Percentiles rank a stretch among this genome's conserved stretches.
These are phyloP conservation scores for Eurypyga helias DNA, from an alignment of 2,113 vertebrate species.

Conservation along the genomic window DNA sequence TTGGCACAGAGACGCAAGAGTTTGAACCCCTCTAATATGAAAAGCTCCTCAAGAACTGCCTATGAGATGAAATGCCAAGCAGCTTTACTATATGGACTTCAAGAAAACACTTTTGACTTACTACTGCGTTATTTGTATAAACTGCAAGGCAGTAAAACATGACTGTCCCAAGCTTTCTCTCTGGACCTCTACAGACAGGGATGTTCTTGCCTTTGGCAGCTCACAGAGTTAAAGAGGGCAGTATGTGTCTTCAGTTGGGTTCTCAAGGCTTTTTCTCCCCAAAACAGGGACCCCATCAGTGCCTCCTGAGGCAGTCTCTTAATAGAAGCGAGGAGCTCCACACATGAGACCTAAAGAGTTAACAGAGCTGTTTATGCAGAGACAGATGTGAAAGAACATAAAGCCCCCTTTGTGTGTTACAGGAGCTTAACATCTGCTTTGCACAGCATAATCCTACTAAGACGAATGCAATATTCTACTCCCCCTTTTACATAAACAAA, in stretches of 20 bases:
- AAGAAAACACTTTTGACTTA: background rate
- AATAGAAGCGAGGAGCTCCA: background rate
- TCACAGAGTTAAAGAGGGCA: background rate
- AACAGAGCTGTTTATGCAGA: slow-evolving; percentile 66
- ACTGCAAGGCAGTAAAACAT: background rate
- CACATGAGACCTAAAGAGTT: slow-evolving; percentile 43
- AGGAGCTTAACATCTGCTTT: slow-evolving; percentile 73
- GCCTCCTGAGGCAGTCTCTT: background rate
- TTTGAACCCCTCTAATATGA: background rate
- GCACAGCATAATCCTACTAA: slow-evolving; percentile 58
- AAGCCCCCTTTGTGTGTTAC: slow-evolving; percentile 64
- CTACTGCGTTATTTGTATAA: background rate
- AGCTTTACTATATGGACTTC: background rate
- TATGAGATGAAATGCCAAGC: background rate
- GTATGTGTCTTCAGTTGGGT: background rate
- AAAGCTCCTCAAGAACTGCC: background rate
- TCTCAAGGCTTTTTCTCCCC: background rate
- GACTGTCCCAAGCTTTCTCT: background rate
- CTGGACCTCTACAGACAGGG: background rate
- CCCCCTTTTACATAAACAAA: slow-evolving; percentile 49
- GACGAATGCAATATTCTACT: slow-evolving; percentile 49
- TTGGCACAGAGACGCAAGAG: background rate
- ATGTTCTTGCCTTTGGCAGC: background rate
- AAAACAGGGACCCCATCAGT: background rate
- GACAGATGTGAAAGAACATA: slow-evolving; percentile 73